These are phyloP conservation scores for Rhopalosiphum nymphaeae DNA, from an alignment of 2,888 invertebrate species.

Conservation along the genomic window DNA sequence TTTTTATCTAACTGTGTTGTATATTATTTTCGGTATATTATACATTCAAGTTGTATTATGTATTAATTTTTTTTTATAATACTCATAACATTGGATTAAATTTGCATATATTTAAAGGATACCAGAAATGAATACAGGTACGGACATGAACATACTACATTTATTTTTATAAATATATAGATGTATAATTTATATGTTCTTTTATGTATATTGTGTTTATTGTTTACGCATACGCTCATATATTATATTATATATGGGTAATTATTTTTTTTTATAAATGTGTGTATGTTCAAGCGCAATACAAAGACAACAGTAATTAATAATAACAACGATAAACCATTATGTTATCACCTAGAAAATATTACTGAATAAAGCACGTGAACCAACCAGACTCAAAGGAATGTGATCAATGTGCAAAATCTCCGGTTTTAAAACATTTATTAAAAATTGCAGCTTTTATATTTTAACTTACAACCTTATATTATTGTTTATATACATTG, in stretches of 20 bases:
- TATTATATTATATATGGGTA: neutral
- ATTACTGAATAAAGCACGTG: neutral
- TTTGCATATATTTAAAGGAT: neutral
- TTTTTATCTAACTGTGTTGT: neutral
- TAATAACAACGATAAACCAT: slow-evolving; percentile 19
- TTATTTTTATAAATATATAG: neutral
- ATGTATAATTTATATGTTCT: neutral
- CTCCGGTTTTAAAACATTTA: neutral
- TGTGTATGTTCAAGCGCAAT: neutral
- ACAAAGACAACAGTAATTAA: slow-evolving; percentile 16
- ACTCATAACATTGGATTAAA: neutral
- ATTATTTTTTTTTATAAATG: neutral
- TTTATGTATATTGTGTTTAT: neutral
- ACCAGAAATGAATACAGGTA: neutral
- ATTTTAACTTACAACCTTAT: neutral
- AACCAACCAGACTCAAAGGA: slow-evolving; percentile 8
- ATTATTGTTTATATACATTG: neutral
- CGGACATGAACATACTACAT: neutral
- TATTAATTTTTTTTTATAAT: neutral
- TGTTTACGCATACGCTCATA: neutral
- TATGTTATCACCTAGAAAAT: neutral
- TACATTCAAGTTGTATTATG: neutral
- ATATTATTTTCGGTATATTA: neutral
- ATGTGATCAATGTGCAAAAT: slow-evolving; percentile 26
- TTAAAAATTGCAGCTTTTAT: neutral